Evolutionary conservation across 1,140 invertebrate species (phyloP).

Genomic region (Chironomus tepperi): DNA sequence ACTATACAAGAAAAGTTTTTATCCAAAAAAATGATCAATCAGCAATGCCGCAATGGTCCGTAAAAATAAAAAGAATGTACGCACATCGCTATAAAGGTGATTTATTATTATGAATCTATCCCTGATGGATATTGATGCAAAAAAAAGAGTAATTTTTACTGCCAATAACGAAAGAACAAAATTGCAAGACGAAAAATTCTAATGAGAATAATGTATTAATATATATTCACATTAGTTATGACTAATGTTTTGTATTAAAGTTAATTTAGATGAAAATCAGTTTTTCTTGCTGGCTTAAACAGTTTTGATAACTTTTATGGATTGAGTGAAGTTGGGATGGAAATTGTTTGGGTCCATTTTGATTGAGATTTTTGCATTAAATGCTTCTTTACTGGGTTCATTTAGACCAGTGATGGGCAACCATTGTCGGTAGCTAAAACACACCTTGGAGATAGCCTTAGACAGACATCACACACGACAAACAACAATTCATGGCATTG

Average conservation of each 20-base stretch:
- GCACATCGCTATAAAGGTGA: constrained; percentile 6
- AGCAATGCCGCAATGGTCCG: constrained; percentile 4
- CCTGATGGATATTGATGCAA: constrained; percentile 1
- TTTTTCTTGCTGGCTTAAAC: too few species aligned
- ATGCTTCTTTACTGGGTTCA: too few species aligned
- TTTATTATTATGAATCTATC: constrained; percentile 10
- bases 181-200: not conserved
- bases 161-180: not conserved
- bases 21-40: constrained; percentile 7
- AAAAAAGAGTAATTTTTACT: not conserved
- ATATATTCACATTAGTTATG: not conserved
- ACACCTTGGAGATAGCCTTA: too few species aligned
- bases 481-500: too few species aligned
- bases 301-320: too few species aligned
- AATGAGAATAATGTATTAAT: constrained; percentile 8
- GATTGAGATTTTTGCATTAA: too few species aligned
- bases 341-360: too few species aligned
- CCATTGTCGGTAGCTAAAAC: too few species aligned
- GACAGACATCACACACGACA: too few species aligned
- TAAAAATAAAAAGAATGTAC: not conserved
- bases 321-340: too few species aligned
- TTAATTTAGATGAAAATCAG: too few species aligned
- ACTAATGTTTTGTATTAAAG: not conserved
- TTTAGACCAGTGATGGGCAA: too few species aligned
- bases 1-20: not conserved